Conservation (phyloP, 2,113 vertebrate genomes). For the Otolemur garnettii region DNA sequence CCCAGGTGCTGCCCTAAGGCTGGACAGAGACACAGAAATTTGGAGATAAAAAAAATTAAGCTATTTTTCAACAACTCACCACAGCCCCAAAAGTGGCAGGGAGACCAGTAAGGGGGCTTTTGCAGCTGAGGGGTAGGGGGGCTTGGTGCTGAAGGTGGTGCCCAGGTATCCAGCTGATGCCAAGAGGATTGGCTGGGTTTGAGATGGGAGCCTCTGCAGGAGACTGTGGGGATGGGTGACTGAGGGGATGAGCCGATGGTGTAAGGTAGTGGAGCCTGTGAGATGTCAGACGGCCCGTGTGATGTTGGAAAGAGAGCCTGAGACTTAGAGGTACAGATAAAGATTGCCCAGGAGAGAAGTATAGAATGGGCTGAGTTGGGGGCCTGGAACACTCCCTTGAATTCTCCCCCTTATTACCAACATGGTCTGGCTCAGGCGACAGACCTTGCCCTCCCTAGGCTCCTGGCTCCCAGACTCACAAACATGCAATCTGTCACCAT, state of each 20-base stretch:
- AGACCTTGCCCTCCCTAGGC: neutral
- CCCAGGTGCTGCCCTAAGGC: neutral
- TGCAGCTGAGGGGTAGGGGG: too few relatives aligned
- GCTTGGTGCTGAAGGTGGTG: neutral
- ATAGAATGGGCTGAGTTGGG: neutral
- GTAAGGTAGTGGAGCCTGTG: neutral
- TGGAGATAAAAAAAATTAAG: neutral
- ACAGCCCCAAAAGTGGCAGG: neutral
- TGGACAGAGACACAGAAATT: neutral
- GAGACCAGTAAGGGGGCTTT: neutral
- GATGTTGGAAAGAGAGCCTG: neutral
- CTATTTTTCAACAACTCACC: neutral
- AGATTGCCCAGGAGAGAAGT: neutral
- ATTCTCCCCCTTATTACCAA: neutral
- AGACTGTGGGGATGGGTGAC: neutral
- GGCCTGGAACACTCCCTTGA: neutral
- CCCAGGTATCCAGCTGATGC: neutral
- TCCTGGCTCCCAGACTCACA: neutral
- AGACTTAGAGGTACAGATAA: too few relatives aligned
- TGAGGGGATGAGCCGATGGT: neutral
- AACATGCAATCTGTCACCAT: fast-evolving
- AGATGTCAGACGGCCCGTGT: neutral
- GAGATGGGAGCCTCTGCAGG: neutral
- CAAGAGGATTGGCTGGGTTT: too few relatives aligned
- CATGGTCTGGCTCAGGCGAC: neutral